Base-by-base conservation (phyloP, 37 sponge, comb jelly and placozoan species). In the Mnemiopsis leidyi region DNA sequence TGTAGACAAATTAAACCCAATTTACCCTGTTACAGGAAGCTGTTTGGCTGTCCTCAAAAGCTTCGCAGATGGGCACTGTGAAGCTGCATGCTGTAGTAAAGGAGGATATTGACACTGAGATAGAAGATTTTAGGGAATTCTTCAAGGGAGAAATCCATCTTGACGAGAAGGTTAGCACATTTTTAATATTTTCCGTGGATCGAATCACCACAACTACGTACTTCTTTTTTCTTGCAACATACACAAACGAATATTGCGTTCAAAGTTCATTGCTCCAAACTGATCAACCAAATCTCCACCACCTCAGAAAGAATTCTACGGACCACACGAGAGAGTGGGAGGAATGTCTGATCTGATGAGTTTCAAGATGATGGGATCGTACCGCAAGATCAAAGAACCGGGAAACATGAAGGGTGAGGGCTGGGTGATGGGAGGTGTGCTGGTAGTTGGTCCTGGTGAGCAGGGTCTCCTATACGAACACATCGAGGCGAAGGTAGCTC, bases 31-130 rank as follows among this genome's bases (percentile, higher is more conserved):
- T 28, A 0, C 90, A 85, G 90, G 90, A 85, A 25, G 90, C 90
- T 25, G 48, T 38, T 7, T 85, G 90, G 90, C 61, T 85, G 48
- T 85, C 90, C 90, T 85, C 90, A 0, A 40, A 85, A 85, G 90
- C 90, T 40, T 85, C 90, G 23, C 90, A 85, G 36, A 9, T 85
- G 90, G 90, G 90, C 90, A 39, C 33, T 85, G 90, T 85, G 90
- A 85, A 40, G 48, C 61, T 85, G 28, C n/a, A 23, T 1, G 90
- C 90, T 38, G 24, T 85, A 3, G 90, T 85, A 5, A 85, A 85
- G 48, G 90, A 85, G 29, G 35, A 85, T 23, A n/a, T 85, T 25
- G 90, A 40, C 21, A 85, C 23, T 18, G 90, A 85, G 36, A n/a
- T 85, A n/a, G 90, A 85, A 5, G 90, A 85, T 0, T 85, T 40